Conservation (phyloP, 2,113 vertebrate genomes). For the Xiphophorus maculatus region DNA sequence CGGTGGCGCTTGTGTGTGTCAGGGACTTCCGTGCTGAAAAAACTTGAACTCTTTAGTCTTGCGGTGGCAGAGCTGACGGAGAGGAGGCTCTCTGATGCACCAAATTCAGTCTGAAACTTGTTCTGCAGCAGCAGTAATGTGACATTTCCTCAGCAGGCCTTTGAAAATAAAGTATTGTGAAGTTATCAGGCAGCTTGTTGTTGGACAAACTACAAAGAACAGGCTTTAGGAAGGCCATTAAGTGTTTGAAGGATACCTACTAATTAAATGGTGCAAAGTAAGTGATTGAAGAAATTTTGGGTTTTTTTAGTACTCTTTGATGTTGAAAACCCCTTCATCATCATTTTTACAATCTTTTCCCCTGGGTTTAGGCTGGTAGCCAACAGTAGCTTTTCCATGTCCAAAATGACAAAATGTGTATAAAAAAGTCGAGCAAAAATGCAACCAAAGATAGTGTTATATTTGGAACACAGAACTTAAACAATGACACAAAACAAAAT, state of each 20-base stretch:
- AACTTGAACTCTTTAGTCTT: conserved; percentile 1
- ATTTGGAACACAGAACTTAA: neutral
- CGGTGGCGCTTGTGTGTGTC: conserved; percentile 1
- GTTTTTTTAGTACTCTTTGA: too few relatives aligned
- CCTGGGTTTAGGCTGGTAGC: neutral
- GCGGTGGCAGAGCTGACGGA: conserved; percentile 14
- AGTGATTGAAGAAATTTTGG: neutral
- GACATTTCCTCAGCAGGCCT: conserved; percentile 17
- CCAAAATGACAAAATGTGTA: neutral
- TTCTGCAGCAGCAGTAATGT: neutral
- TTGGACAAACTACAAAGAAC: conserved; percentile 16
- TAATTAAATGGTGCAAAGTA: conserved; percentile 51
- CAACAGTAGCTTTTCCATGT: neutral
- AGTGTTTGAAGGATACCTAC: conserved; percentile 52
- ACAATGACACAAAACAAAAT: neutral
- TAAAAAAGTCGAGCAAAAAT: too few relatives aligned
- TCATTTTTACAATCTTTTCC: neutral
- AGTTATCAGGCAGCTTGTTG: conserved; percentile 14
- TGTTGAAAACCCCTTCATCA: too few relatives aligned
- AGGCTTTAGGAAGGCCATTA: conserved; percentile 11
- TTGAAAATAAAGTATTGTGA: conserved; percentile 13
- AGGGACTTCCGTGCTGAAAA: conserved; percentile 6
- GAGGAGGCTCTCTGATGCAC: neutral
- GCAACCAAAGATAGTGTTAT: neutral
- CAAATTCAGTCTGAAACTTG: neutral